Percentiles rank a stretch among this genome's conserved stretches.
Evolutionary conservation across 2,113 vertebrate species (phyloP).

Genomic region (Protomyctophum bolini): DNA sequence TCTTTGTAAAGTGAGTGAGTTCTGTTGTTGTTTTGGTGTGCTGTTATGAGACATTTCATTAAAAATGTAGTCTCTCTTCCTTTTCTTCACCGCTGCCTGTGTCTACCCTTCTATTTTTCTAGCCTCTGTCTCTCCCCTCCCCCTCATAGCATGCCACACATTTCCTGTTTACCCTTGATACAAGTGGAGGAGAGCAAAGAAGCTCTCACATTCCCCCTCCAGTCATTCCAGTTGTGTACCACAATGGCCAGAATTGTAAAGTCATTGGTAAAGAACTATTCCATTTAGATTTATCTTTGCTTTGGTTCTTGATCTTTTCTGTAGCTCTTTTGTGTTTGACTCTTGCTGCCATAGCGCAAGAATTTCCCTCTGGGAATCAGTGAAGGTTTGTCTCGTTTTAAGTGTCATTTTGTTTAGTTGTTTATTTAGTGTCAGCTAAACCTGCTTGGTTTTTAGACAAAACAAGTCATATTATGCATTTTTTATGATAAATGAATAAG

Average conservation of each 20-base stretch:
- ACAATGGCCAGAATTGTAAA: conserved; percentile 7
- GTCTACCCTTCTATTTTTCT: conserved; percentile 19
- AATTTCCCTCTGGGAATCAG: no score
- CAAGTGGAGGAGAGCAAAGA: conserved; percentile 55
- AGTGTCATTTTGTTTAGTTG: conserved; percentile 3
- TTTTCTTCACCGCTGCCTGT: conserved; percentile 20
- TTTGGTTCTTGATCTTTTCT: no score
- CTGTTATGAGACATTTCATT: no score
- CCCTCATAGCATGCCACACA: conserved; percentile 55
- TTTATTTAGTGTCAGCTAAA: no score
- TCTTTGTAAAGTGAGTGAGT: no score
- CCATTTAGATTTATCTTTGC: no score
- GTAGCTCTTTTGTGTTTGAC: no score
- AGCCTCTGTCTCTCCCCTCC: conserved; percentile 47
- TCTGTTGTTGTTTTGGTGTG: no score
- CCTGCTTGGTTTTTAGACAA: no score
- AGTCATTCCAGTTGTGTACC: not conserved
- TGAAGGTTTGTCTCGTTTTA: not conserved
- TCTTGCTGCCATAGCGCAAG: no score
- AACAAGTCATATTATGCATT: no score
- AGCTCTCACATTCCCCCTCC: conserved; percentile 40
- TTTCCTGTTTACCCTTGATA: conserved; percentile 79
- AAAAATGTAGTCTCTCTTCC: not conserved
- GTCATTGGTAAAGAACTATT: not conserved
- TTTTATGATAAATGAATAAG: not conserved